Percentiles rank a stretch among this genome's conserved stretches.
Conservation (phyloP, 2,888 invertebrate species). For the Notodonta ziczac region DNA sequence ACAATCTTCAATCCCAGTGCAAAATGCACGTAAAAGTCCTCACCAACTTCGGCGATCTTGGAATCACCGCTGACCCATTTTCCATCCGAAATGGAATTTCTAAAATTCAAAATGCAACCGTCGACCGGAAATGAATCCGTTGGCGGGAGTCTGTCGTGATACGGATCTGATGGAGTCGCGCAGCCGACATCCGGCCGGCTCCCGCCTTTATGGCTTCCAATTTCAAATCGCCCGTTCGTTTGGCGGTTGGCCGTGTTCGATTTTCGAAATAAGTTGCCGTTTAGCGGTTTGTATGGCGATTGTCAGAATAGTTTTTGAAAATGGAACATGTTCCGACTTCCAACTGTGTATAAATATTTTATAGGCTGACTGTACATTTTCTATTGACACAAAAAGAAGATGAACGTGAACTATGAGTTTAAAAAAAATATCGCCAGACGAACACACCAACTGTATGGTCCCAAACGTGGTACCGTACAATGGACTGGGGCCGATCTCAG, state of each 20-base stretch:
- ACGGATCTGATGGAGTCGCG: constrained; percentile 79
- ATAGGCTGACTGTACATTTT: constrained; percentile 2
- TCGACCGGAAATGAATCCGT: constrained; percentile 81
- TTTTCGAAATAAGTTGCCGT: constrained; percentile 34
- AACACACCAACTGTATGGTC: too few relatives aligned
- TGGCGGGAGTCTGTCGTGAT: constrained; percentile 76
- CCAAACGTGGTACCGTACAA: too few relatives aligned
- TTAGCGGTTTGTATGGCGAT: constrained; percentile 1
- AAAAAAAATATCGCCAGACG: too few relatives aligned
- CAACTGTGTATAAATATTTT: constrained; percentile 6
- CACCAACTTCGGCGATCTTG: constrained; percentile 40
- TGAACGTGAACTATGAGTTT: too few relatives aligned
- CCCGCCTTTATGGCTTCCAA: constrained; percentile 80
- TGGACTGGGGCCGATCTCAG: too few relatives aligned
- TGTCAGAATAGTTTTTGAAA: neutral
- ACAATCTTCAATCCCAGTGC: neutral
- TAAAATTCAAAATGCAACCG: constrained; percentile 78
- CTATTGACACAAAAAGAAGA: too few relatives aligned
- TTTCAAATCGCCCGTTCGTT: constrained; percentile 61
- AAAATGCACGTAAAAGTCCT: neutral
- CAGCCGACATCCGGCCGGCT: constrained; percentile 77
- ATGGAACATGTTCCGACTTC: neutral
- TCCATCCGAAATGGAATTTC: constrained; percentile 61
- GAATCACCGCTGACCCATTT: constrained; percentile 60
- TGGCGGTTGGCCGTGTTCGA: constrained; percentile 35